Percentiles rank a stretch among this genome's conserved stretches.
Conservation (phyloP, 1,140 invertebrate species). For the Scaptomyza graminum region DNA sequence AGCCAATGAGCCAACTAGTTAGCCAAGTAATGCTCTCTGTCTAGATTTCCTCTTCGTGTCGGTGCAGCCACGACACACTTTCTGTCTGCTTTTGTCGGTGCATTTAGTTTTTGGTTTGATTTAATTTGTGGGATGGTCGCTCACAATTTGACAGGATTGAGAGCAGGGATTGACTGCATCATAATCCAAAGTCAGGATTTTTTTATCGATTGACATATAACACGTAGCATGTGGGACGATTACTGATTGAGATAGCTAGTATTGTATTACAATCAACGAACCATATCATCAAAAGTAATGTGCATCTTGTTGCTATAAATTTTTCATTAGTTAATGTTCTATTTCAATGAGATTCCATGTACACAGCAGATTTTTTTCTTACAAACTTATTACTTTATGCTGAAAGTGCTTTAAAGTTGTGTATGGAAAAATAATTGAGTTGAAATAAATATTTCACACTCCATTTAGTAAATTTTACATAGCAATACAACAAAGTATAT, state of each 20-base stretch:
- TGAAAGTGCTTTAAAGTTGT: too few relatives aligned
- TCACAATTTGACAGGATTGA: conserved; percentile 42
- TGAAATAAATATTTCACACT: conserved; percentile 5
- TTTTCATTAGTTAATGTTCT: background rate
- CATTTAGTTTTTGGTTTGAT: conserved; percentile 11
- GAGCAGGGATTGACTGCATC: conserved; percentile 26
- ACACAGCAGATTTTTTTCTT: too few relatives aligned
- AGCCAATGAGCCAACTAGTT: conserved; percentile 7
- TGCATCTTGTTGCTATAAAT: background rate
- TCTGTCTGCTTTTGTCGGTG: conserved; percentile 30
- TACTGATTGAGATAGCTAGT: conserved; percentile 20
- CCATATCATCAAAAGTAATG: conserved; percentile 3
- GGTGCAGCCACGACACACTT: conserved; percentile 28
- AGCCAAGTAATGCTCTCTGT: conserved; percentile 15
- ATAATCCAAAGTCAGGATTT: conserved; percentile 18
- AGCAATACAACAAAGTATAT: background rate
- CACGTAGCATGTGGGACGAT: conserved; percentile 22
- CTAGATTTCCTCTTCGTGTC: background rate
- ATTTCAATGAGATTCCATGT: background rate
- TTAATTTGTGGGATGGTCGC: conserved; percentile 32
- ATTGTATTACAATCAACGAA: conserved; percentile 3
- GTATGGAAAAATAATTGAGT: too few relatives aligned
- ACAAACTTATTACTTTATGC: too few relatives aligned
- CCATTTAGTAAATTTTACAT: background rate
- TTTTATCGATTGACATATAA: conserved; percentile 36